Evolutionary conservation across 2,888 invertebrate genomes (phyloP), one percentile per base, ranked within the genome.

Genomic region (Folsomia manolachei): DNA sequence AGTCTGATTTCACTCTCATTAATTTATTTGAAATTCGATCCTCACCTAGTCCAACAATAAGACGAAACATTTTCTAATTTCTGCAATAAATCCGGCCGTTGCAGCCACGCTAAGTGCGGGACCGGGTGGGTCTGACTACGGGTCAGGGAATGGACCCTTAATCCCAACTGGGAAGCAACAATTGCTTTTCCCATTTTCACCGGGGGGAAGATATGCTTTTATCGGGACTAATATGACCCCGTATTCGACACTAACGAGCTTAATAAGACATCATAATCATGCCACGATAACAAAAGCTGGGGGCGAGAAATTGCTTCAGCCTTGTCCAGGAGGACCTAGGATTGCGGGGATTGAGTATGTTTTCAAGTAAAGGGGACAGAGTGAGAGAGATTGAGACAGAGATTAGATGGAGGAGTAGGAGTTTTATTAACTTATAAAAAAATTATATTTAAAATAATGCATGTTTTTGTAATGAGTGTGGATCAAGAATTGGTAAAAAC

Each of bases 141-240:
- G 7, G 23, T 2, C 9, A 23, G n/a, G 4, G 2, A 64, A 64
- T 27, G 64, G 27, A 2, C 69, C n/a, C n/a, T n/a, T n/a, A n/a
- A n/a, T n/a, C n/a, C n/a, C 65, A 23, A 61, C 71, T 2, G 39
- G 71, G 52, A 74, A 74, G 53, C 71, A 74, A 39, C 74, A 74
- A 25, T 51, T 71, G 25, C 65, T 74, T 62, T 66, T 61, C 9
- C 74, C 74, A 1, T 74, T 74, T 27, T 51, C 71, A 0, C 74
- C 74, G 1, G 74, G 74, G 60, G 76, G 76, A 51, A 65, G 71
- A 63, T 76, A 76, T 64, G 72, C 76, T 21, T 76, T 76, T 56
- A 76, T 76, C 11, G 76, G 76, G 24, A 76, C 72, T 18, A 76
- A 76, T 64, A 76, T 74, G 76, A 76, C 74, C 19, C 76, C 76